These are phyloP conservation scores for Drosophila quadrilineata DNA, from an alignment of 1,140 invertebrate genomes.

Conservation along the genomic window DNA sequence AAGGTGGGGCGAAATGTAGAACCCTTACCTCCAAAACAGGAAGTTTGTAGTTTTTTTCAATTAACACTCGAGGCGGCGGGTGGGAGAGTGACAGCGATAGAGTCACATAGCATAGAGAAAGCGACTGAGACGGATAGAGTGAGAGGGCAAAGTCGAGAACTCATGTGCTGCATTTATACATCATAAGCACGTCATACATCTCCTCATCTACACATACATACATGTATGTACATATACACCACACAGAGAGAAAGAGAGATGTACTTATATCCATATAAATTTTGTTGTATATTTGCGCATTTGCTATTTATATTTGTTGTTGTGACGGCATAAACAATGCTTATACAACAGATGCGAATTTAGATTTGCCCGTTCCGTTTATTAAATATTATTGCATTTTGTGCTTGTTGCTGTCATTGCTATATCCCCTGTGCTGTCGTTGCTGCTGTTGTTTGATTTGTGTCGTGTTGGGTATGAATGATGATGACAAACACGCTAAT, in stretches of 20 bases:
- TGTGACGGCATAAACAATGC: slow-evolving; percentile 54
- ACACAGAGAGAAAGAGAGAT: no score
- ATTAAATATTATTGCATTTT: slow-evolving; percentile 55
- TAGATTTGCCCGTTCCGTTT: slow-evolving; percentile 41
- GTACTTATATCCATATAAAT: no score
- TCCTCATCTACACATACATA: not conserved
- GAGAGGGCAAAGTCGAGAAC: slow-evolving; percentile 10
- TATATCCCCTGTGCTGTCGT: slow-evolving; percentile 3
- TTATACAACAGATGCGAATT: slow-evolving; percentile 41
- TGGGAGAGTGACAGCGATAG: slow-evolving; percentile 1
- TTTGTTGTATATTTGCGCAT: slow-evolving; percentile 34
- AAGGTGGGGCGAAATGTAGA: not conserved
- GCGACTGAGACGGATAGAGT: not conserved
- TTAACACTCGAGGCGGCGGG: slow-evolving; percentile 36
- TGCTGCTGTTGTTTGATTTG: slow-evolving; percentile 9
- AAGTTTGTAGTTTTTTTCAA: slow-evolving; percentile 73
- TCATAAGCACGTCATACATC: not conserved
- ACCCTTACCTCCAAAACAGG: slow-evolving; percentile 44
- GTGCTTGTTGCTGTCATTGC: slow-evolving; percentile 6
- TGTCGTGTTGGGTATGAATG: slow-evolving; percentile 10
- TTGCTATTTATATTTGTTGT: slow-evolving; percentile 56
- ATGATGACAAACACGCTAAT: slow-evolving; percentile 23
- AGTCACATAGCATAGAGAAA: no score
- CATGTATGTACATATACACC: not conserved
- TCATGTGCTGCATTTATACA: slow-evolving; percentile 29